Conservation (phyloP, 2,113 vertebrate species). For the Siniperca chuatsi region DNA sequence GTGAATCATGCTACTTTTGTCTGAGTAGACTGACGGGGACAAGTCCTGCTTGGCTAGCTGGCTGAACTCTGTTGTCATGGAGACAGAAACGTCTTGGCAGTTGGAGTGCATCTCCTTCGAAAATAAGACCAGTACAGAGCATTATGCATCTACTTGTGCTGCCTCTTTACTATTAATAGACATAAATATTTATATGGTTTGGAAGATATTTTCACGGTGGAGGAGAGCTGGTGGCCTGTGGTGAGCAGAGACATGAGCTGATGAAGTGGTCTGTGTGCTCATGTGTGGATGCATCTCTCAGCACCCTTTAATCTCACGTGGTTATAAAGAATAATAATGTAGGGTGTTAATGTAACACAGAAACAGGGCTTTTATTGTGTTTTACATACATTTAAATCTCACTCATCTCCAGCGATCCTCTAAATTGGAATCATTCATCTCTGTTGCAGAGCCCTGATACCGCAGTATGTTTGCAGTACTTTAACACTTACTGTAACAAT, state of each 20-base stretch:
- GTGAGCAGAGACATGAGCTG: conserved; percentile 68
- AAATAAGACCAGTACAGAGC: conserved; percentile 66
- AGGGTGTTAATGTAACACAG: conserved; percentile 17
- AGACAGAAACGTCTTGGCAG: conserved; percentile 72
- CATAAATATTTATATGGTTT: conserved; percentile 82
- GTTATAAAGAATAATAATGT: conserved; percentile 38
- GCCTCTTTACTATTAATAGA: conserved; percentile 83
- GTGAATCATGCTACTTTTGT: conserved; percentile 57
- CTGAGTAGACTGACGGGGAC: conserved; percentile 54
- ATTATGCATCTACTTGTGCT: conserved; percentile 68
- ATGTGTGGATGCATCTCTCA: conserved; percentile 33
- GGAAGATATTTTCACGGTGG: conserved; percentile 62
- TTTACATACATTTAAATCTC: conserved; percentile 35
- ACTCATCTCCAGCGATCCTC: conserved; percentile 21
- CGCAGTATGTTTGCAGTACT: not conserved
- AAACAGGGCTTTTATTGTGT: conserved; percentile 37
- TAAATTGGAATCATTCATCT: conserved; percentile 44
- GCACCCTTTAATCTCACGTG: conserved; percentile 33
- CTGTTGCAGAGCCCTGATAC: conserved; percentile 3
- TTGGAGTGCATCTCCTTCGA: conserved; percentile 73
- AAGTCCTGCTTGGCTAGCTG: conserved; percentile 63
- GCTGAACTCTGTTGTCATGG: conserved; percentile 82
- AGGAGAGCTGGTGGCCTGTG: conserved; percentile 63
- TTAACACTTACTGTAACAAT: conserved; percentile 1
- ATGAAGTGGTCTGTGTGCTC: conserved; percentile 72